Evolutionary conservation across 2,797 vertebrate genomes (phyloP).

Genomic region (Acanthiza pusilla): DNA sequence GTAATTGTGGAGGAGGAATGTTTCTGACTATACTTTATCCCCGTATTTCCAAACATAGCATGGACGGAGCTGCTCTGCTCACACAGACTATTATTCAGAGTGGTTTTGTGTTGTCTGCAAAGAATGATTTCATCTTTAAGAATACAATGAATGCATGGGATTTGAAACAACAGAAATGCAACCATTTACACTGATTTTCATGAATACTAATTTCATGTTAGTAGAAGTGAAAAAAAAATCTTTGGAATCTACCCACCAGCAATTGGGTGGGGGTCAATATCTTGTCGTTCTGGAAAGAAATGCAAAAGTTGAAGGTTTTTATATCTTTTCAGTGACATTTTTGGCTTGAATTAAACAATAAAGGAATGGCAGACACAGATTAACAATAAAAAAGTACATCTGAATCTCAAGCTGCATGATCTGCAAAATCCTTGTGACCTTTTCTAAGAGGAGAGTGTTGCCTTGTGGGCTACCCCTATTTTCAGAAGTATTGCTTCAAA

Average conservation of each 20-base stretch:
- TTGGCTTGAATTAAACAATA: neutral
- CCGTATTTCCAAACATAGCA: neutral
- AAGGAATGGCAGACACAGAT: neutral
- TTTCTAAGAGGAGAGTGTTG: neutral
- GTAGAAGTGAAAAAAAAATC: neutral
- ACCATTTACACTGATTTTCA: neutral
- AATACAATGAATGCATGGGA: neutral
- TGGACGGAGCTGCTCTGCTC: neutral
- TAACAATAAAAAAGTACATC: neutral
- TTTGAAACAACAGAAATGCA: neutral
- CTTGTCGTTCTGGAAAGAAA: neutral
- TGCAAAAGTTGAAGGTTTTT: neutral
- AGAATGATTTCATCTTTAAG: neutral
- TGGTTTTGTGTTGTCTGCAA: neutral
- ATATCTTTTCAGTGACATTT: neutral
- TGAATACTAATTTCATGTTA: neutral
- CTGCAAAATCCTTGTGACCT: neutral
- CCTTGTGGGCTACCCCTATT: neutral
- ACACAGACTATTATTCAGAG: neutral
- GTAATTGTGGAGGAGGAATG: constrained; percentile 28
- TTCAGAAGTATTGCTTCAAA: neutral
- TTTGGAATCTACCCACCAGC: neutral
- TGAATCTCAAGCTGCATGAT: neutral
- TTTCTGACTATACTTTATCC: neutral
- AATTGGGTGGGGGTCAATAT: neutral